These are phyloP conservation scores for Parazoanthus swiftii DNA, from an alignment of 92 coral and sea anemone species.

Conservation along the genomic window DNA sequence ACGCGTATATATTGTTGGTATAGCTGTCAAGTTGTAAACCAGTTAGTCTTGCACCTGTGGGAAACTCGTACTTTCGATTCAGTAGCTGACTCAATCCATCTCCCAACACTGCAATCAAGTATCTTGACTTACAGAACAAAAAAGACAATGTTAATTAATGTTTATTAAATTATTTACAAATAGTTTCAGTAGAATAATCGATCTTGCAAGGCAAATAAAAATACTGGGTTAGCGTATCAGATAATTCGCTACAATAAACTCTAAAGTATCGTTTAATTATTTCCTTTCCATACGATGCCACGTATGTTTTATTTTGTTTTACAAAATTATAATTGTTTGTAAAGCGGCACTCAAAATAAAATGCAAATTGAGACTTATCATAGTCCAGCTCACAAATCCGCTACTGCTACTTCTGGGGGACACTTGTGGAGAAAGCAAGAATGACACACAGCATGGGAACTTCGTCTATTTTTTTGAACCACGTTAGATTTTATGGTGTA, in stretches of 20 bases:
- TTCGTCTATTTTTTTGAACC: too few species aligned
- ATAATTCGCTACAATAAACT: too few species aligned
- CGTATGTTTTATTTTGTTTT: background rate
- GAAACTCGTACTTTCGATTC: conserved; percentile 64
- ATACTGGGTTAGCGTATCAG: too few species aligned
- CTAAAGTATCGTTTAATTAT: background rate
- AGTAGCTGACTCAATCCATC: conserved; percentile 4
- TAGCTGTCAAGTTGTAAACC: conserved; percentile 63
- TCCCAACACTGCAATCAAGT: conserved; percentile 18
- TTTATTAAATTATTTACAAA: background rate
- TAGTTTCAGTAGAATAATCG: too few species aligned
- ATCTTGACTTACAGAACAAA: conserved; percentile 18
- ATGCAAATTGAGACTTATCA: background rate
- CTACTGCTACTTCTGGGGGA: background rate
- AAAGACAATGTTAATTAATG: background rate
- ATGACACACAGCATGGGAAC: background rate
- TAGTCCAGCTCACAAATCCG: background rate
- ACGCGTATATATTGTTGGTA: conserved; percentile 67
- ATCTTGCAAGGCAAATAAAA: too few species aligned
- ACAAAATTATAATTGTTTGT: too few species aligned
- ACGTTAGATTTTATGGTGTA: background rate
- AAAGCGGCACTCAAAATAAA: too few species aligned
- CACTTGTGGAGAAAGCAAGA: background rate
- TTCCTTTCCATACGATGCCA: background rate
- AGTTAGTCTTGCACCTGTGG: conserved; percentile 41